Evolutionary conservation across 2,797 vertebrate genomes (phyloP).

Genomic region (Bryconaethiops microstoma): DNA sequence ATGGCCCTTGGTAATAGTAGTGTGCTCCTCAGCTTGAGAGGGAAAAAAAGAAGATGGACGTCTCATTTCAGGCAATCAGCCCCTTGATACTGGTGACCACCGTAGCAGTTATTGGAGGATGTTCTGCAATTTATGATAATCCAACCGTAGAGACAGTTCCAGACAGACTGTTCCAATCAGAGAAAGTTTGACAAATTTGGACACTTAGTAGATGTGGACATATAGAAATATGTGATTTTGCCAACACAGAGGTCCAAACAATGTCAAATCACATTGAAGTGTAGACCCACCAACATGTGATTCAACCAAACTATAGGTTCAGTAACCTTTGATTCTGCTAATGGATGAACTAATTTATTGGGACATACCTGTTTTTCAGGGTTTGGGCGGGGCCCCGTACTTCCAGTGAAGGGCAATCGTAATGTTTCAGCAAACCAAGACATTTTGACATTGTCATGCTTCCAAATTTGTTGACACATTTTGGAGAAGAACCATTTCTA

Average conservation of each 20-base stretch:
- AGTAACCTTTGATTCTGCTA: not conserved
- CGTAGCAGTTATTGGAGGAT: not conserved
- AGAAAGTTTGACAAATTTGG: not conserved
- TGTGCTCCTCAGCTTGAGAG: not conserved
- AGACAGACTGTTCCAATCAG: not conserved
- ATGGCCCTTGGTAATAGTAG: conserved; percentile 1
- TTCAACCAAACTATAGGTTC: not conserved
- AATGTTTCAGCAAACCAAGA: no score
- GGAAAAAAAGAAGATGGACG: not conserved
- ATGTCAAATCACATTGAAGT: not conserved
- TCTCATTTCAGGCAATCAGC: conserved; percentile 3
- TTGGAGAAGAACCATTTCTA: no score
- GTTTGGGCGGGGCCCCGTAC: no score
- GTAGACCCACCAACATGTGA: not conserved
- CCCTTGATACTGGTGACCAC: not conserved
- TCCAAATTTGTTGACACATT: no score
- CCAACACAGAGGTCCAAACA: not conserved
- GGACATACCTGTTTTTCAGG: no score
- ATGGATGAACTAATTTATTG: no score
- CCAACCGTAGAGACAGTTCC: not conserved
- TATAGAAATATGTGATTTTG: not conserved
- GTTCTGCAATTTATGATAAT: not conserved
- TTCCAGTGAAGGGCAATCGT: no score
- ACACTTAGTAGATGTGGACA: not conserved
- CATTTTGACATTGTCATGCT: no score